Percentiles rank a stretch among this genome's conserved stretches.
Evolutionary conservation across 1,140 invertebrate genomes (phyloP).

Genomic region (Drosophila nannoptera): DNA sequence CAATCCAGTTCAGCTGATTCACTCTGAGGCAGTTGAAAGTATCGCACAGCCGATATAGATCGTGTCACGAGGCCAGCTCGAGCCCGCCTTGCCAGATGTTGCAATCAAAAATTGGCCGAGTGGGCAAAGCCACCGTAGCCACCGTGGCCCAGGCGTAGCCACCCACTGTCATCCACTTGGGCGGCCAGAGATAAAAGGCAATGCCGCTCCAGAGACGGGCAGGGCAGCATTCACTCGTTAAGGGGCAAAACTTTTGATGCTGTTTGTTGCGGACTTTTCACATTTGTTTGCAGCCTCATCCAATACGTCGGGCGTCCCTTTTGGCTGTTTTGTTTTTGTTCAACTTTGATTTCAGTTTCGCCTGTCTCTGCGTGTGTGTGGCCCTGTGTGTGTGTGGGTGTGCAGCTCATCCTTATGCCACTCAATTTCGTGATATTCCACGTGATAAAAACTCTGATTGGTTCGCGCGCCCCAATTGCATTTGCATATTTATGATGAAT

Average conservation of each 20-base stretch:
- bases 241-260: conserved; percentile 66
- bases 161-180: neutral
- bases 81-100: conserved; percentile 73
- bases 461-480: conserved; percentile 47
- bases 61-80: neutral
- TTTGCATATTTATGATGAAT: conserved; percentile 72
- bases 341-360: conserved; percentile 52
- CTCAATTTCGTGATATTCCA: conserved; percentile 74
- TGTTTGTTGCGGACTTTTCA: conserved; percentile 54
- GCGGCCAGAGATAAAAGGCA: conserved; percentile 39
- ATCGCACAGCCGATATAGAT: too few species aligned
- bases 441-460: conserved; percentile 78
- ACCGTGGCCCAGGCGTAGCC: too few species aligned
- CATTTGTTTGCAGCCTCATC: conserved; percentile 49
- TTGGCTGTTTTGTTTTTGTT: conserved; percentile 48
- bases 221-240: conserved; percentile 4
- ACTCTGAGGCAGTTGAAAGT: too few species aligned
- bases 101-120: conserved; percentile 72
- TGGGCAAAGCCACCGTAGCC: conserved; percentile 13
- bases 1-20: too few species aligned
- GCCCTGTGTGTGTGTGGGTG: conserved; percentile 16
- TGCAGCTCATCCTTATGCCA: conserved; percentile 47
- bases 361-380: conserved; percentile 4
- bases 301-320: conserved; percentile 30
- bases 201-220: conserved; percentile 4